Evolutionary conservation across 2,113 vertebrate genomes (phyloP), one percentile per base, ranked within the genome.

Genomic region (Scophthalmus maximus): DNA sequence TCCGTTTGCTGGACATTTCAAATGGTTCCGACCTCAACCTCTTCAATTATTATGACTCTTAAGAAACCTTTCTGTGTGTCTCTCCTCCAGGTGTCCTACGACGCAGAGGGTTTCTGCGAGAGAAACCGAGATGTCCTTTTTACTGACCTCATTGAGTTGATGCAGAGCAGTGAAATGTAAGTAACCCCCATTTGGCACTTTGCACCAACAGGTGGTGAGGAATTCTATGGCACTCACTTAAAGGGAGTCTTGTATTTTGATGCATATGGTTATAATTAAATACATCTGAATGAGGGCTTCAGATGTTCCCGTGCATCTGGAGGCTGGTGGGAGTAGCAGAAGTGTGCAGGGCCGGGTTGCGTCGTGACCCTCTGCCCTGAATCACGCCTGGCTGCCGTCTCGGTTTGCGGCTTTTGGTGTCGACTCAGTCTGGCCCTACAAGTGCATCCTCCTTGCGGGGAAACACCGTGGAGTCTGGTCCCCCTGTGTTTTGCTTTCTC

Each of bases 101-200:
- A 99, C 27, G 96, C 97, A 56, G 97, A 98, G 15, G 97, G 97
- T 63, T 99, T 99, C 92, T 99, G 98, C 69, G 98, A 99, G 91
- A 92, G 97, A 83, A 99, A 99, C 91, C 93, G 97, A 57, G 98
- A 99, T 36, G 98, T 99, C 60, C 95, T 99, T 55, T 99, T 99
- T 82, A 97, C 80, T 82, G 98, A 99, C 90, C 93, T 99, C 89
- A 98, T 99, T 18, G 98, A 99, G 83, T 90, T 99, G 82, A 98
- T 99, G 98, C 98, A 99, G 88, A 98, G 97, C 95, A 99, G 97
- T 85, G 95, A 99, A 85, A 94, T 95, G 98, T 99, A 92, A 95
- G 97, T 95, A 73, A 70, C 59, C 44, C 25, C 23, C 42, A 15
- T 78, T 55, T 63, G n/a, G 52, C 55, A 66, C 73, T 22, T 52